phyloP scores from a whole-genome alignment of 2,113 vertebrate genomes.

The Galbula dea region DNA sequence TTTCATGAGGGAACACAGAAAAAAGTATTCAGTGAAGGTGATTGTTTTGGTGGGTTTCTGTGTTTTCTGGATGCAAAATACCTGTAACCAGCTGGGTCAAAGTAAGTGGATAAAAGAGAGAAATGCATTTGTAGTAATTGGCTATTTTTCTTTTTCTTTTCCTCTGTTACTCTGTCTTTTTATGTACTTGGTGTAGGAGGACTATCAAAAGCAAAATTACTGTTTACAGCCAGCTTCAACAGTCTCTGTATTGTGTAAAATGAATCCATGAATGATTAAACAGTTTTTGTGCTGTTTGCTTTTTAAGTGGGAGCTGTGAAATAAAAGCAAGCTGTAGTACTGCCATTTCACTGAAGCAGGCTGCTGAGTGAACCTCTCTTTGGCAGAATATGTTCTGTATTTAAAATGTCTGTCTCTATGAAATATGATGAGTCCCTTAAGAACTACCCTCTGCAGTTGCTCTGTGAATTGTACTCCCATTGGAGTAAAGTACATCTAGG shows the following conservation, averaged over 20 bases:
- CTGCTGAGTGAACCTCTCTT: not conserved
- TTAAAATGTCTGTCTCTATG: not conserved
- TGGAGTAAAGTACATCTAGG: conserved; percentile 10
- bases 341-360: not conserved
- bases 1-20: not conserved
- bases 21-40: not conserved
- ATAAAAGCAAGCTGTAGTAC: not conserved
- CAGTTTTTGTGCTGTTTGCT: not conserved
- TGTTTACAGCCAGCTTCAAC: not conserved
- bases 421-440: conserved; percentile 41
- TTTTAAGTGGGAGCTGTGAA: not conserved
- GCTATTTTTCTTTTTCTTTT: not conserved
- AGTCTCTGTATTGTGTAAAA: not conserved
- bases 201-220: not conserved
- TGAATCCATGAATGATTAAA: conserved; percentile 3
- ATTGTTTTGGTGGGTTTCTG: not conserved
- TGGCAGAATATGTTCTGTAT: not conserved
- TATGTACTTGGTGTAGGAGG: not conserved
- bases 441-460: not conserved
- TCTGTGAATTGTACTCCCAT: conserved; percentile 9
- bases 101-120: not conserved
- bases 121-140: not conserved
- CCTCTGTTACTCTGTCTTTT: not conserved
- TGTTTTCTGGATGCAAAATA: not conserved
- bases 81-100: not conserved